Evolutionary conservation across 2,113 vertebrate genomes (phyloP).

Genomic region (Sterrhoptilus dennistouni): DNA sequence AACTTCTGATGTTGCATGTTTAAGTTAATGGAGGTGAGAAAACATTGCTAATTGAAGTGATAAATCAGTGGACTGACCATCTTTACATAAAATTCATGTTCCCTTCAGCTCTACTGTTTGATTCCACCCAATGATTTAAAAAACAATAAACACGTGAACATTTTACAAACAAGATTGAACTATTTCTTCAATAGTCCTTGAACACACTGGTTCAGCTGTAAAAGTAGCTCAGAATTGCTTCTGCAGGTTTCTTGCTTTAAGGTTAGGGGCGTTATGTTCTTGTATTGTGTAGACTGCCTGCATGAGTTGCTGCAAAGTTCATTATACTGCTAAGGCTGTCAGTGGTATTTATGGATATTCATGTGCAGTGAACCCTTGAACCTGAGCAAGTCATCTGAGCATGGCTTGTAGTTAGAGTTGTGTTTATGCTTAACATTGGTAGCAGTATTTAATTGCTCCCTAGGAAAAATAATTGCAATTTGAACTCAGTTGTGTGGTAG

Average conservation of each 20-base stretch:
- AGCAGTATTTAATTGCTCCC: conserved; percentile 72
- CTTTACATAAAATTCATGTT: not conserved
- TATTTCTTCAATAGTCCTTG: not conserved
- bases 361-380: conserved; percentile 80
- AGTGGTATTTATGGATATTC: conserved; percentile 73
- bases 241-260: conserved; percentile 39
- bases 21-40: conserved; percentile 50
- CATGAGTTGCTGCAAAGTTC: conserved; percentile 74
- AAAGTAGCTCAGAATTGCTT: conserved; percentile 41
- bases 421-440: conserved; percentile 69
- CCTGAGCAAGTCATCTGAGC: conserved; percentile 75
- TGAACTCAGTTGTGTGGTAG: not conserved
- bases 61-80: not conserved
- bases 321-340: conserved; percentile 72
- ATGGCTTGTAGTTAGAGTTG: conserved; percentile 58
- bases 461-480: conserved; percentile 62
- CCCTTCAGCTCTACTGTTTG: conserved; percentile 13
- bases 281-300: conserved; percentile 65
- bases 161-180: not conserved
- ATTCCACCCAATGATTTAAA: conserved; percentile 9
- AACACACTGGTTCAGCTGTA: not conserved
- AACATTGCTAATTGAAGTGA: conserved; percentile 20
- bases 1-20: not conserved
- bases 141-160: not conserved
- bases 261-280: conserved; percentile 49